Percentiles rank a stretch among this genome's conserved stretches.
Evolutionary conservation across 2,888 invertebrate species (phyloP).

Genomic region (Microctonus aethiopoides): DNA sequence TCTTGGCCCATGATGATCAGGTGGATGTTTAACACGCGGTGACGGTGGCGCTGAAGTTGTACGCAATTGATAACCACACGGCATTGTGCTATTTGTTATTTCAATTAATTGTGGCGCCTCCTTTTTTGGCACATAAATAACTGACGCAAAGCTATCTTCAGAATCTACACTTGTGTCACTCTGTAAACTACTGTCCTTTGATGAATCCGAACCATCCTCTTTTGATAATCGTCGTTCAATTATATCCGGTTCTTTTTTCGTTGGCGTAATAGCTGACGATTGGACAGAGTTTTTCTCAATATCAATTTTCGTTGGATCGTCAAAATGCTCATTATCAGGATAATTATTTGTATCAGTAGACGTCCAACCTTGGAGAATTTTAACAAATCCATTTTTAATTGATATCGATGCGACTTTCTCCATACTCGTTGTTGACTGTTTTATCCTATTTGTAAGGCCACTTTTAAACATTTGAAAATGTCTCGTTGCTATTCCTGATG

Average conservation of each 20-base stretch:
- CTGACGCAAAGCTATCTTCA: conserved; percentile 93
- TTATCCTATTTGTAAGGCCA: conserved; percentile 85
- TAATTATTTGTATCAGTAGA: conserved; percentile 49
- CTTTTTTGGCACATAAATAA: conserved; percentile 89
- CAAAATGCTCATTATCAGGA: background rate
- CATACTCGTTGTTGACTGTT: conserved; percentile 84
- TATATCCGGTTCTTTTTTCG: conserved; percentile 55
- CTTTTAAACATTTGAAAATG: conserved; percentile 81
- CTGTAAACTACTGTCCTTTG: conserved; percentile 89
- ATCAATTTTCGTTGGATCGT: conserved; percentile 17
- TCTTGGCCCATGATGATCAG: conserved; percentile 75
- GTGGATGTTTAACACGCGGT: conserved; percentile 78
- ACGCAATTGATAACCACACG: conserved; percentile 70
- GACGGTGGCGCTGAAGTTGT: conserved; percentile 83
- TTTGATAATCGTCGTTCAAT: conserved; percentile 80
- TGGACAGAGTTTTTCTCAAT: background rate
- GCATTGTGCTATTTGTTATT: conserved; percentile 69
- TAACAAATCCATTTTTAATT: conserved; percentile 81
- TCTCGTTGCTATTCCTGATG: conserved; percentile 77
- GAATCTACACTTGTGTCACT: conserved; percentile 95
- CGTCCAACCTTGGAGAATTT: conserved; percentile 81
- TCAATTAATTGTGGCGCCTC: conserved; percentile 63
- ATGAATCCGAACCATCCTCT: conserved; percentile 90
- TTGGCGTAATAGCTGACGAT: conserved; percentile 31
- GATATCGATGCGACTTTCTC: conserved; percentile 80